A percentile compares a stretch with the other conserved stretches of the same genome.
phyloP scores from a whole-genome alignment of 2,888 invertebrate species.

The Acrobasis repandana region DNA sequence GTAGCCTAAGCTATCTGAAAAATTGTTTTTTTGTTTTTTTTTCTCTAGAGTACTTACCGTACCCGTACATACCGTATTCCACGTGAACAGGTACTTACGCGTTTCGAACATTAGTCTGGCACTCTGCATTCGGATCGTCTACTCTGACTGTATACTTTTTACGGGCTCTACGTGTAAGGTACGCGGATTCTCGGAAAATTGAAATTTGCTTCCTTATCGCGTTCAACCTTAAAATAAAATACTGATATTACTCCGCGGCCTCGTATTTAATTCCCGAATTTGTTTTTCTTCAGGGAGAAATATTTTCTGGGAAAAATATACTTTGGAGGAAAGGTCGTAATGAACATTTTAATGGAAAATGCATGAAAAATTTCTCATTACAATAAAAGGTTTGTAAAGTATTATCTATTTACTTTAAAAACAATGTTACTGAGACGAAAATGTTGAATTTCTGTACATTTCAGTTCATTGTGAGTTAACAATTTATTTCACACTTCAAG shows the following conservation, averaged over 20 bases:
- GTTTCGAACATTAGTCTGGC: not conserved
- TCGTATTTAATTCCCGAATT: conserved; percentile 15
- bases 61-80: no score
- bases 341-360: not conserved
- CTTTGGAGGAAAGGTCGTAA: not conserved
- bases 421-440: no score
- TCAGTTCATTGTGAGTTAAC: no score
- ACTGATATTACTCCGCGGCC: conserved; percentile 14
- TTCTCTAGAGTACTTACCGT: no score
- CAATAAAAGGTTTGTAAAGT: not conserved
- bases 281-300: conserved; percentile 5
- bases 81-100: not conserved
- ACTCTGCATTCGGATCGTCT: conserved; percentile 22
- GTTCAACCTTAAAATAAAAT: conserved; percentile 20
- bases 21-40: no score
- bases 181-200: conserved; percentile 19
- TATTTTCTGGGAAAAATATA: conserved; percentile 1
- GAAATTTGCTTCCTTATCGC: conserved; percentile 22
- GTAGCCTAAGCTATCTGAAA: no score
- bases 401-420: no score
- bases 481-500: no score
- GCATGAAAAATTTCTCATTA: not conserved
- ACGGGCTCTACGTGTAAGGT: conserved; percentile 21
- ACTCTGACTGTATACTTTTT: conserved; percentile 21
- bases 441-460: no score